phyloP scores from a whole-genome alignment of 2,113 vertebrate genomes.

The Pandion haliaetus region DNA sequence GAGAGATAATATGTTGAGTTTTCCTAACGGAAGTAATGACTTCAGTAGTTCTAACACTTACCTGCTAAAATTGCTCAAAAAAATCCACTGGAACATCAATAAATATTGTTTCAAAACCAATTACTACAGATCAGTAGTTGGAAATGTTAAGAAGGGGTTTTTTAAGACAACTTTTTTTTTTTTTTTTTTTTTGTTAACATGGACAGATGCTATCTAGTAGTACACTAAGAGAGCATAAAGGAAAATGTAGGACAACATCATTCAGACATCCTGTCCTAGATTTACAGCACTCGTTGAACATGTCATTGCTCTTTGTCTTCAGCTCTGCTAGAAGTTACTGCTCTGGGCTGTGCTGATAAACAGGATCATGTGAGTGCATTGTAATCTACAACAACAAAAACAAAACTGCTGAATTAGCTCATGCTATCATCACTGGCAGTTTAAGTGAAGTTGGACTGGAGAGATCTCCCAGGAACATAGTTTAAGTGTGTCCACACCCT shows the following conservation, averaged over 20 bases:
- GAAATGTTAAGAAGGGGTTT: neutral
- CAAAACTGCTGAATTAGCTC: neutral
- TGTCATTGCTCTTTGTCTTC: neutral
- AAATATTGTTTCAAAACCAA: neutral
- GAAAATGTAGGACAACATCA: neutral
- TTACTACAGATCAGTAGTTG: neutral
- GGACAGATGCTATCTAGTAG: neutral
- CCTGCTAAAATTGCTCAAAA: neutral
- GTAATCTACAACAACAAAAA: neutral
- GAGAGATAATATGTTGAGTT: neutral
- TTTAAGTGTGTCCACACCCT: neutral
- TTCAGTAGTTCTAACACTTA: neutral
- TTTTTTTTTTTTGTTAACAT: neutral
- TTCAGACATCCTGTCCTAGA: neutral
- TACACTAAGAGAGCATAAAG: neutral
- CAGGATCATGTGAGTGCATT: neutral
- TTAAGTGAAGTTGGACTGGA: neutral
- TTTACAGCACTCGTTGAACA: neutral
- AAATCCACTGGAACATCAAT: neutral
- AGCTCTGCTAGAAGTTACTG: neutral
- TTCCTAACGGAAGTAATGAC: neutral
- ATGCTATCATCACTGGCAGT: neutral
- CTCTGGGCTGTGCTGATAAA: neutral
- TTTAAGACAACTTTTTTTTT: neutral
- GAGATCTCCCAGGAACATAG: neutral